Evolutionary conservation across 2,888 invertebrate genomes (phyloP).

Genomic region (Aporophyla nigra): DNA sequence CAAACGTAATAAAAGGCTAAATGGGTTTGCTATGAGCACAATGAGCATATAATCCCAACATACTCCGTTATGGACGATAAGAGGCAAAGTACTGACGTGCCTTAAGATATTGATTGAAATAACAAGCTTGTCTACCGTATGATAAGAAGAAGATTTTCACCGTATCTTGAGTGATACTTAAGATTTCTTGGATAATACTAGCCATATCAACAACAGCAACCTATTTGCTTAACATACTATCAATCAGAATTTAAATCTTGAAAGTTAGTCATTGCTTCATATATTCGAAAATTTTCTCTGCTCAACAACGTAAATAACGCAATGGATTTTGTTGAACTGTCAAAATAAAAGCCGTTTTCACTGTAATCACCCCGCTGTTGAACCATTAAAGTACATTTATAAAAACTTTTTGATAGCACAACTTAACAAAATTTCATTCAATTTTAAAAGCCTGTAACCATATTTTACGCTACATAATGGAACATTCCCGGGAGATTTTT

Average conservation of each 20-base stretch:
- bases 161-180: not conserved
- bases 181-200: no score
- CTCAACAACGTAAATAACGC: no score
- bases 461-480: slow-evolving; percentile 37
- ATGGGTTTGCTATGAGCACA: not conserved
- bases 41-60: not conserved
- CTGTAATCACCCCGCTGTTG: no score
- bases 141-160: not conserved
- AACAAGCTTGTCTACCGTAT: not conserved
- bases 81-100: not conserved
- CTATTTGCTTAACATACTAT: no score
- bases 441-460: slow-evolving; percentile 37
- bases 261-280: no score
- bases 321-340: no score
- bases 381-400: not conserved
- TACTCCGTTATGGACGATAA: not conserved
- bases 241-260: no score
- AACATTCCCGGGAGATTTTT: slow-evolving; percentile 37
- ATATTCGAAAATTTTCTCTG: no score
- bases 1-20: not conserved
- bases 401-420: slow-evolving; percentile 7
- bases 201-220: no score
- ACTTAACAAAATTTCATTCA: slow-evolving; percentile 32
- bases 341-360: no score
- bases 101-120: not conserved